phyloP scores from a whole-genome alignment of 1,140 invertebrate species.

The Vanessa tameamea region DNA sequence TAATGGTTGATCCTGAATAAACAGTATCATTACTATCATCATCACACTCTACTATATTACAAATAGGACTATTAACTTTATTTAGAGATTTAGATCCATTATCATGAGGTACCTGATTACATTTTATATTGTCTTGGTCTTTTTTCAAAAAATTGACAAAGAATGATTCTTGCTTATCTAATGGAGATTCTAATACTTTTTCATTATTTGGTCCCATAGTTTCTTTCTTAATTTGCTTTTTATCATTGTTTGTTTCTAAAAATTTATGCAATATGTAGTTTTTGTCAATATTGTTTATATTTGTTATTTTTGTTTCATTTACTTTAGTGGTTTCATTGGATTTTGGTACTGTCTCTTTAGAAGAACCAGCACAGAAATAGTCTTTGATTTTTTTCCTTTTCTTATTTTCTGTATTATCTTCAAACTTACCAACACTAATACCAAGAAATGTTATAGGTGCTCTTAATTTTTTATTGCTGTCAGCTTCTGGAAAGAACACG shows the following conservation, averaged over 20 bases:
- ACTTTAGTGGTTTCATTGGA: constrained; percentile 28
- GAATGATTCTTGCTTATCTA: constrained; percentile 75
- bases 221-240: constrained; percentile 17
- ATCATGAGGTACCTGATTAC: constrained; percentile 3
- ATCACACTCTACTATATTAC: constrained; percentile 50
- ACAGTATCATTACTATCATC: constrained; percentile 66
- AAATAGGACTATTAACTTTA: constrained; percentile 40
- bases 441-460: constrained; percentile 86
- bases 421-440: constrained; percentile 90
- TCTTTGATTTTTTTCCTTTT: constrained; percentile 83
- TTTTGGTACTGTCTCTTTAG: constrained; percentile 45
- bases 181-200: constrained; percentile 46
- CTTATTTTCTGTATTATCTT: constrained; percentile 80
- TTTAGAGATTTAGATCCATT: constrained; percentile 6
- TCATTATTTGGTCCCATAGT: constrained; percentile 21
- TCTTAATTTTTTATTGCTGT: constrained; percentile 72
- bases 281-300: constrained; percentile 49
- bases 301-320: constrained; percentile 29
- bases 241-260: constrained; percentile 41
- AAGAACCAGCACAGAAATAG: constrained; percentile 80
- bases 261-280: constrained; percentile 59
- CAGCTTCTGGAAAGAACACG: constrained; percentile 52
- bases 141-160: constrained; percentile 74
- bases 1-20: constrained; percentile 73
- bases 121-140: neutral